phyloP scores from a whole-genome alignment of 2,888 invertebrate genomes.

The Vandiemenella viatica region DNA sequence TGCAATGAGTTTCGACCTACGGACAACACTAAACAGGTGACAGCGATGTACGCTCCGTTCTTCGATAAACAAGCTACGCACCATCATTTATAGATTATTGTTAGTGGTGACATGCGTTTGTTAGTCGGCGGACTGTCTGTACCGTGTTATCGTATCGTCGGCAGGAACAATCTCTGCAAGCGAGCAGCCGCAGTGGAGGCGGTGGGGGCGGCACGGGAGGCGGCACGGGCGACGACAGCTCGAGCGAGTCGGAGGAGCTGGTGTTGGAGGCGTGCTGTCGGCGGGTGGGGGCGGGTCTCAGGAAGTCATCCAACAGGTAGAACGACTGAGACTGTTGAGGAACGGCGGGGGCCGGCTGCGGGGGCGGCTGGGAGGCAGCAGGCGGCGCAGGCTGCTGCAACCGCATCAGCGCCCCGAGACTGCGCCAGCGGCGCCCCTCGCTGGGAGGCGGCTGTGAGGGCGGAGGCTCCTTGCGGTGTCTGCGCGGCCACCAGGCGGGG shows the following conservation, averaged over 20 bases:
- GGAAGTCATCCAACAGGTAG: slow-evolving; percentile 33
- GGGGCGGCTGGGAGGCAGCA: slow-evolving; percentile 31
- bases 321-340: slow-evolving; percentile 34
- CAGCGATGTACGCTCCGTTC: too few relatives aligned
- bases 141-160: not conserved
- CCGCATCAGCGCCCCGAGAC: slow-evolving; percentile 30
- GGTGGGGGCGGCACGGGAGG: slow-evolving; percentile 34
- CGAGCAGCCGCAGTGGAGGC: slow-evolving; percentile 23
- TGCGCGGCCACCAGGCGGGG: not conserved
- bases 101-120: too few relatives aligned
- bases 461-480: slow-evolving; percentile 5
- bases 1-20: too few relatives aligned
- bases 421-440: slow-evolving; percentile 28
- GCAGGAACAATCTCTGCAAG: slow-evolving; percentile 16
- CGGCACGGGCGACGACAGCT: slow-evolving; percentile 28
- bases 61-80: too few relatives aligned
- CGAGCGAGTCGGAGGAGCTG: slow-evolving; percentile 26
- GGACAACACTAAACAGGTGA: too few relatives aligned
- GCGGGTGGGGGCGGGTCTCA: slow-evolving; percentile 23
- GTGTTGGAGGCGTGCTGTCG: slow-evolving; percentile 9
- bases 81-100: too few relatives aligned
- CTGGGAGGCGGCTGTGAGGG: slow-evolving; percentile 17
- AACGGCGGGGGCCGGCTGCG: slow-evolving; percentile 26
- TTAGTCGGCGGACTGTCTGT: too few relatives aligned
- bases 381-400: slow-evolving; percentile 21